Percentiles rank a stretch among this genome's conserved stretches.
Conservation (phyloP, 2,888 invertebrate species). For the Pristionchus entomophagus region DNA sequence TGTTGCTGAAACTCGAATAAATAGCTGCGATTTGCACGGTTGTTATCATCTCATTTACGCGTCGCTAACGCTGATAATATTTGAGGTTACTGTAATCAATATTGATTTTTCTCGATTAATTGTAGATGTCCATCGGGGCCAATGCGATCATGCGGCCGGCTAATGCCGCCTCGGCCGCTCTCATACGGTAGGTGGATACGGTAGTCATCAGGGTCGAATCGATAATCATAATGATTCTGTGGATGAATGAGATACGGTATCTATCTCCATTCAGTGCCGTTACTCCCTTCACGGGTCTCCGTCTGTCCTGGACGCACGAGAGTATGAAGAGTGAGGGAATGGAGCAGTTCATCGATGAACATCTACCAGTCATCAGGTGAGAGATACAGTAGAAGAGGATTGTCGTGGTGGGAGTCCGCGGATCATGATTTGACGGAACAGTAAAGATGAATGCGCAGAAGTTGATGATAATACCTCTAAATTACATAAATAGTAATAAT, state of each 20-base stretch:
- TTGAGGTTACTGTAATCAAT: background rate
- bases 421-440: too few species aligned
- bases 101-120: background rate
- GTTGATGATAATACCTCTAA: too few species aligned
- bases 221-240: too few species aligned
- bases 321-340: slow-evolving; percentile 70
- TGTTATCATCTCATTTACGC: background rate
- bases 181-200: slow-evolving; percentile 51
- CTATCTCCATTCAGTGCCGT: slow-evolving; percentile 53
- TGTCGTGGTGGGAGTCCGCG: too few species aligned
- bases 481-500: background rate
- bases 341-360: slow-evolving; percentile 73
- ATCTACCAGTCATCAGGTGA: slow-evolving; percentile 69
- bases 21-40: background rate
- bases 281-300: slow-evolving; percentile 68
- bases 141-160: slow-evolving; percentile 64
- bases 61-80: background rate
- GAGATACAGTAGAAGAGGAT: background rate
- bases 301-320: slow-evolving; percentile 72
- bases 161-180: slow-evolving; percentile 61
- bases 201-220: too few species aligned
- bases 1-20: slow-evolving; percentile 17
- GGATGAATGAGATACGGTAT: background rate
- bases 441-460: too few species aligned
- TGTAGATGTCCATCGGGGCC: slow-evolving; percentile 66